These are phyloP conservation scores for Danionella cerebrum DNA, from an alignment of 2,113 vertebrate species.

Conservation along the genomic window DNA sequence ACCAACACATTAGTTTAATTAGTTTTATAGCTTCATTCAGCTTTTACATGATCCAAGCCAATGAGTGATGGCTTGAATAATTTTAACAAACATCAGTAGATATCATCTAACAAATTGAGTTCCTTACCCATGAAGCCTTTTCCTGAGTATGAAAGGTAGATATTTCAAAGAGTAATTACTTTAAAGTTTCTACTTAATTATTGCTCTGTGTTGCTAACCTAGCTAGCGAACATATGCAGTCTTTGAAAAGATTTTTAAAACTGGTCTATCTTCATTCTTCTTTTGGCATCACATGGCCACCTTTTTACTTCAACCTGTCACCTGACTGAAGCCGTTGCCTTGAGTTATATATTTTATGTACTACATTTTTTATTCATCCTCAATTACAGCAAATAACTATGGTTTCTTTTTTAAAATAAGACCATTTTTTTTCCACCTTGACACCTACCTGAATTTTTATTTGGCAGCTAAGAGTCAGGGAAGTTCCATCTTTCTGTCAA, in stretches of 20 bases:
- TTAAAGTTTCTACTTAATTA: neutral
- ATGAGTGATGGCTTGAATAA: neutral
- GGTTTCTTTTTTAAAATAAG: too few species aligned
- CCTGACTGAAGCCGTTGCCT: neutral
- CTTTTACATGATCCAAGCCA: neutral
- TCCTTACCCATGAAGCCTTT: conserved; percentile 6
- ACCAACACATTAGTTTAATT: too few species aligned
- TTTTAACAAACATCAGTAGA: neutral
- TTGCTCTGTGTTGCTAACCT: neutral
- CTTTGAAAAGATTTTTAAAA: neutral
- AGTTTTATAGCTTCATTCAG: too few species aligned
- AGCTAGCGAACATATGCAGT: neutral
- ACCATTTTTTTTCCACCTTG: too few species aligned
- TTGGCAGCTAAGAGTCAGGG: too few species aligned
- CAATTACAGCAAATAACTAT: too few species aligned
- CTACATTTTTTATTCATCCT: neutral
- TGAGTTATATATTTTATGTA: neutral
- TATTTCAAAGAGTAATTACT: too few species aligned
- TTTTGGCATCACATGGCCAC: neutral
- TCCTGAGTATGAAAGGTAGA: neutral
- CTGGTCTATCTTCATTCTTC: conserved; percentile 30
- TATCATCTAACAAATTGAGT: neutral
- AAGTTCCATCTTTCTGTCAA: too few species aligned
- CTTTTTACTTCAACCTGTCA: conserved; percentile 1
- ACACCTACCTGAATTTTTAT: too few species aligned